These are phyloP conservation scores for Chionoecetes opilio DNA, from an alignment of 1,140 invertebrate species.

Conservation along the genomic window DNA sequence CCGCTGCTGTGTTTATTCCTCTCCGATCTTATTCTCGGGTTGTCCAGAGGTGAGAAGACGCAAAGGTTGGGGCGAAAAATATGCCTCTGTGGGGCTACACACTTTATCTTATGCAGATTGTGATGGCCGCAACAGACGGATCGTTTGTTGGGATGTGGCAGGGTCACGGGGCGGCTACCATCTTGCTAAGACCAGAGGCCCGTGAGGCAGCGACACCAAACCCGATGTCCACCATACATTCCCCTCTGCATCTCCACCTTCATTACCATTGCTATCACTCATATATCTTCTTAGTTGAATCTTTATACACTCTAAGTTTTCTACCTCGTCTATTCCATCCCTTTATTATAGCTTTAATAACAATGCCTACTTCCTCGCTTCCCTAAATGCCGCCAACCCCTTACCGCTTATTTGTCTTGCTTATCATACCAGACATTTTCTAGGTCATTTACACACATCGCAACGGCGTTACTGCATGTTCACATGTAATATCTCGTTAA, in stretches of 20 bases:
- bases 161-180: not conserved
- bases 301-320: no score
- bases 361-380: not conserved
- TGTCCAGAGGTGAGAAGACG: constrained; percentile 15
- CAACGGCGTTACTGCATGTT: no score
- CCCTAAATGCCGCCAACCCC: no score
- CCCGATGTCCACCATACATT: not conserved
- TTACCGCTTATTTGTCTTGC: no score
- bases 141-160: not conserved
- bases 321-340: not conserved
- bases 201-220: not conserved
- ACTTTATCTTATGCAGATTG: not conserved
- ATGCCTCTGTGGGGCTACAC: not conserved
- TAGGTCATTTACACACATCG: no score
- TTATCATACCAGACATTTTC: no score
- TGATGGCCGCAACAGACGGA: not conserved
- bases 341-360: not conserved
- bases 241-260: not conserved
- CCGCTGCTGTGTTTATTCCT: not conserved
- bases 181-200: not conserved
- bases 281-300: not conserved
- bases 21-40: not conserved
- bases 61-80: not conserved
- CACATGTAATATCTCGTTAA: no score
- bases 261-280: not conserved